These are phyloP conservation scores for Lacanobia oleracea DNA, from an alignment of 2,888 invertebrate genomes.

Conservation along the genomic window DNA sequence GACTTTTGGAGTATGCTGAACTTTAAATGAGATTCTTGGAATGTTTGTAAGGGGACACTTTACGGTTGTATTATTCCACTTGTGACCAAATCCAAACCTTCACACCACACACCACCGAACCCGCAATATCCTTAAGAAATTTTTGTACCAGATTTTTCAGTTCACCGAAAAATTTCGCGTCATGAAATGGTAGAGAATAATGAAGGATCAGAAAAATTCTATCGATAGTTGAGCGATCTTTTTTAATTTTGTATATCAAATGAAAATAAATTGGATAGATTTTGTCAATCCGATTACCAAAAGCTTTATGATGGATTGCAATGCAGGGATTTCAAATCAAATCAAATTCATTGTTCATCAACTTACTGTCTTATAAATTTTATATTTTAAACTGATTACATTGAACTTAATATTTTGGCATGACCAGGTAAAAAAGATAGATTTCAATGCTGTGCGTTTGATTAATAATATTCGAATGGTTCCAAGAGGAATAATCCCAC, in stretches of 20 bases:
- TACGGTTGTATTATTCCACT: slow-evolving; percentile 71
- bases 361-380: slow-evolving; percentile 8
- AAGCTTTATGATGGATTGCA: slow-evolving; percentile 58
- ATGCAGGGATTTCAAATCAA: slow-evolving; percentile 34
- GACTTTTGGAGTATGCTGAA: slow-evolving; percentile 79
- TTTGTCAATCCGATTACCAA: slow-evolving; percentile 55
- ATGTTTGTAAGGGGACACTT: slow-evolving; percentile 80
- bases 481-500: slow-evolving; percentile 54
- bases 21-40: slow-evolving; percentile 83
- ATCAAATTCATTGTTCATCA: slow-evolving; percentile 34
- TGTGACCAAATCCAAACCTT: slow-evolving; percentile 56
- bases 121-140: slow-evolving; percentile 12
- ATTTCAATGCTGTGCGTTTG: no score
- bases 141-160: slow-evolving; percentile 42
- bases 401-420: slow-evolving; percentile 14
- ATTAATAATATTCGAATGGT: slow-evolving; percentile 17
- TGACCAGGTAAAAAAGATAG: background rate
- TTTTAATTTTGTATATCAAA: slow-evolving; percentile 47
- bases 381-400: slow-evolving; percentile 16
- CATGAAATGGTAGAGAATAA: slow-evolving; percentile 21
- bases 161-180: slow-evolving; percentile 13
- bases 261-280: slow-evolving; percentile 56
- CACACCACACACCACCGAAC: slow-evolving; percentile 41
- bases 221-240: slow-evolving; percentile 35
- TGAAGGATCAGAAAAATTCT: slow-evolving; percentile 14